phyloP scores from a whole-genome alignment of 2,797 vertebrate genomes.

The Percopsis omiscomaycus region DNA sequence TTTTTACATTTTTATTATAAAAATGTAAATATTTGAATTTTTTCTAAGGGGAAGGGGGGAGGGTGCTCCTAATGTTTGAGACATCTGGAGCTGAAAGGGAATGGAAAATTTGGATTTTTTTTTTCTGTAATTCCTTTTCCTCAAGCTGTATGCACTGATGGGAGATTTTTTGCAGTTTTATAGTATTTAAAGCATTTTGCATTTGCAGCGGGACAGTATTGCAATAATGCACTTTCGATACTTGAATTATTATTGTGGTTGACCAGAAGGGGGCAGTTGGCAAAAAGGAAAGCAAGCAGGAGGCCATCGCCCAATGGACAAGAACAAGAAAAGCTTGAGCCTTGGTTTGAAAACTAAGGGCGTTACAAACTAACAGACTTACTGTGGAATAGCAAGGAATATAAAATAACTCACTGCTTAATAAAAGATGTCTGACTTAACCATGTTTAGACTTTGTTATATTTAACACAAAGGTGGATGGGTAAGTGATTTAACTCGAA shows the following conservation, averaged over 20 bases:
- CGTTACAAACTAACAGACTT: constrained; percentile 62
- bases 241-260: constrained; percentile 85
- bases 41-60: constrained; percentile 66
- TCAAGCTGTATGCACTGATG: constrained; percentile 79
- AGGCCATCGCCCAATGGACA: constrained; percentile 35
- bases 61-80: constrained; percentile 65
- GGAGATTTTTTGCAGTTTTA: constrained; percentile 92
- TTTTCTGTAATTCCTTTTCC: constrained; percentile 33
- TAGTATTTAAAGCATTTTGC: constrained; percentile 97
- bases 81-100: constrained; percentile 55
- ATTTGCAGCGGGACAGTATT: constrained; percentile 99
- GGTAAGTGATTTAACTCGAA: background rate
- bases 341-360: constrained; percentile 65
- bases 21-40: constrained; percentile 82
- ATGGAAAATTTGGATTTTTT: constrained; percentile 57
- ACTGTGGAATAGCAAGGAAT: constrained; percentile 53
- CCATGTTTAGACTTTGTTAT: constrained; percentile 15
- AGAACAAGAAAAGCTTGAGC: constrained; percentile 47
- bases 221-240: constrained; percentile 99
- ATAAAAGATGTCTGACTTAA: constrained; percentile 72
- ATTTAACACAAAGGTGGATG: background rate
- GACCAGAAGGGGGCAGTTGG: constrained; percentile 56
- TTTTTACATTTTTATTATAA: constrained; percentile 84
- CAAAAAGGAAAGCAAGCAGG: constrained; percentile 58
- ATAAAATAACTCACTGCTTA: constrained; percentile 71